Conservation (phyloP, 1,140 invertebrate species). For the Zaprionus lachaisei region DNA sequence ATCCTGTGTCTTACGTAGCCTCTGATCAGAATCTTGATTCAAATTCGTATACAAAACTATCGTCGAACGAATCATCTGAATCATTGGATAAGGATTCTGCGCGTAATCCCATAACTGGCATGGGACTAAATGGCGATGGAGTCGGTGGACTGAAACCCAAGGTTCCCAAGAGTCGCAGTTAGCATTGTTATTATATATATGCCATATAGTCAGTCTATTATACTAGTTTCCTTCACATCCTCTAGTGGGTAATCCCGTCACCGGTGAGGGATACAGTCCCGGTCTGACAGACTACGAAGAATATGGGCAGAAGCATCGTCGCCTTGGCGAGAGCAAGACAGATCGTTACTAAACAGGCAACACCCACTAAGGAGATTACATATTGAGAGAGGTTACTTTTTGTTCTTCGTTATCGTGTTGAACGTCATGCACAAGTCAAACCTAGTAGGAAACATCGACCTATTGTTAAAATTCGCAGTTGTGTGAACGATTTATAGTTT, state of each 20-base stretch:
- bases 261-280: conserved; percentile 83
- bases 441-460: not conserved
- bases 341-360: not conserved
- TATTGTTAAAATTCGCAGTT: not conserved
- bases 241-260: conserved; percentile 85
- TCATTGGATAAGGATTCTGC: not conserved
- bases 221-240: not conserved
- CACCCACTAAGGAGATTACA: not conserved
- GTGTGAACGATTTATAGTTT: not conserved
- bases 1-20: not conserved
- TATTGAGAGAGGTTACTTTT: not conserved
- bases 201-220: not conserved
- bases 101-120: conserved; percentile 65
- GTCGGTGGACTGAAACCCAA: conserved; percentile 62
- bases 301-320: not conserved
- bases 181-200: not conserved
- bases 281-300: conserved; percentile 20
- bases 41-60: not conserved
- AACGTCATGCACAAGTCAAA: not conserved
- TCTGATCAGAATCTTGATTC: not conserved
- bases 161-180: conserved; percentile 47
- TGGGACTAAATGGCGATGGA: conserved; percentile 61
- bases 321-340: not conserved
- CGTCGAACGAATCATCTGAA: not conserved
- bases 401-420: not conserved